Evolutionary conservation across 1,140 invertebrate species (phyloP).

Genomic region (Papilio polytes): DNA sequence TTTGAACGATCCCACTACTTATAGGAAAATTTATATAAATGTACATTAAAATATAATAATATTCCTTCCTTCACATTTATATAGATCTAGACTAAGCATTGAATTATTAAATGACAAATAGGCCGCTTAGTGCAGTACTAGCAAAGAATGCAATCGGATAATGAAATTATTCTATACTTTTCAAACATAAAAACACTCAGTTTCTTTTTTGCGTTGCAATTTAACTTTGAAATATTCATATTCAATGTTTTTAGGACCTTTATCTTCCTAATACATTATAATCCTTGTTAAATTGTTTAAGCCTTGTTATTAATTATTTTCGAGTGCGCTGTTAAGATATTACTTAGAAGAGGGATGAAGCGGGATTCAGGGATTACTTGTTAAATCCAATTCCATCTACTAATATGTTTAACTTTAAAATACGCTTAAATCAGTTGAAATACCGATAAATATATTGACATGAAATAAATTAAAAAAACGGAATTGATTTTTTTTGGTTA

Average conservation of each 20-base stretch:
- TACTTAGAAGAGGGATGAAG: slow-evolving; percentile 17
- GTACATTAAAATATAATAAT: background rate
- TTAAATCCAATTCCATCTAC: slow-evolving; percentile 3
- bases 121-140: background rate
- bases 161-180: too few species aligned
- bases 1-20: background rate
- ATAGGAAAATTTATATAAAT: background rate
- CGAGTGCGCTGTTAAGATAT: slow-evolving; percentile 22
- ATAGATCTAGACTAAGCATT: background rate
- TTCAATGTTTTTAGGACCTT: background rate
- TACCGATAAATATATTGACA: background rate
- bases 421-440: background rate
- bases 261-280: slow-evolving; percentile 17
- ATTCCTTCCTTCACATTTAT: background rate
- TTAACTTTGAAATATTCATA: background rate
- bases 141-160: background rate
- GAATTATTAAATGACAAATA: background rate
- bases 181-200: too few species aligned
- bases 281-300: slow-evolving; percentile 33
- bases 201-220: too few species aligned
- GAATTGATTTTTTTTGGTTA: background rate
- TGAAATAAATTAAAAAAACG: too few species aligned
- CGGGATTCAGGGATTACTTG: slow-evolving; percentile 9
- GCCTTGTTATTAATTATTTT: slow-evolving; percentile 33
- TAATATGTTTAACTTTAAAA: slow-evolving; percentile 3